Evolutionary conservation across 1,140 invertebrate species (phyloP), one percentile per base, ranked within the genome.

Genomic region (Drosophila arizonae): DNA sequence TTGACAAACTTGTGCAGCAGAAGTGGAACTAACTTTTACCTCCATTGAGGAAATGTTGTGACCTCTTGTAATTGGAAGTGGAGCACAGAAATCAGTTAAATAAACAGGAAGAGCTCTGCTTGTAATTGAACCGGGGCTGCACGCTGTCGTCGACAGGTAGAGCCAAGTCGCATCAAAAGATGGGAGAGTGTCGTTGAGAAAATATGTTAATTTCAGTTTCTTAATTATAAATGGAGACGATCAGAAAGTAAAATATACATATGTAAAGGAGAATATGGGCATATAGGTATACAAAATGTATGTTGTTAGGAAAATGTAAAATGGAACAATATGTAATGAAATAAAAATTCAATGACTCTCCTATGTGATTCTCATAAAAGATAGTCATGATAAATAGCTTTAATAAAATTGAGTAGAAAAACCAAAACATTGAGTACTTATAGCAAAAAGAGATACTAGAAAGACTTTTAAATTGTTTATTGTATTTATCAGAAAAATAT

Each of bases 21-120:
- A 80, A 81, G 68, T 65, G 75, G 65, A 39, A 58, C 71, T 63
- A 43, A 39, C 52, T 43, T 58, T 58, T 50, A 11, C 36, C 36
- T 17, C 6, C 60, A 56, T n/a, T 26, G 46, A 72, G 77, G 78
- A 72, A 78, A 76, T 75, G 63, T 67, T 72, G 48, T 52, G 69
- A 72, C 63, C 63, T 67, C 55, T 45, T 63, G 64, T 33, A 52
- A 60, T 60, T 46, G 63, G 55, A 58, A 70, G 52, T 69, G 65
- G 61, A 76, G 66, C 67, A 85, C 77, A 76, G 82, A 86, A 86
- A 86, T 86, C 81, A 86, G 82, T 82, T 82, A 79, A 70, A 43
- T 61, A 64, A 86, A 86, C 81, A 86, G 81, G 81, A 86, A 86
- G 51, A 24, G 50, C 64, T 66, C 63, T 10, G 36, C 3, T 24